phyloP scores from a whole-genome alignment of 2,797 vertebrate species.

The Hydrolagus colliei region DNA sequence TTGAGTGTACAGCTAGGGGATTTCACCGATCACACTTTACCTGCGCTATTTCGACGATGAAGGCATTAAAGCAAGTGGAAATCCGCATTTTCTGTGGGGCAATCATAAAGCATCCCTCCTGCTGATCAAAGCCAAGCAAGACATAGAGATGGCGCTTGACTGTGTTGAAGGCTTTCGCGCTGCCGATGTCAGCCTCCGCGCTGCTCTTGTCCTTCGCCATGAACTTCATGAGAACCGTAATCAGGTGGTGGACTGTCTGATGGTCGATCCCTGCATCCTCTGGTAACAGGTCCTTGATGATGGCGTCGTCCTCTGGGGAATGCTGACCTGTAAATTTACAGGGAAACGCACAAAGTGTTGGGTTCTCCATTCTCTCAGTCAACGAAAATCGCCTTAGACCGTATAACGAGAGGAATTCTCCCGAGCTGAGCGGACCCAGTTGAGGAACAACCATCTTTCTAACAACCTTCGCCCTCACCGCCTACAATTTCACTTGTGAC shows the following conservation, averaged over 20 bases:
- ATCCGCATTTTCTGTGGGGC: slow-evolving; percentile 96
- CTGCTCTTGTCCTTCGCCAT: slow-evolving; percentile 97
- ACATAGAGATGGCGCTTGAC: slow-evolving; percentile 94
- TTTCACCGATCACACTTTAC: slow-evolving; percentile 51
- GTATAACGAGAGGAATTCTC: neutral
- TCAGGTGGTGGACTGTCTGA: slow-evolving; percentile 95
- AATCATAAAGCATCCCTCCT: slow-evolving; percentile 98
- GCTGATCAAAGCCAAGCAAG: slow-evolving; percentile 88
- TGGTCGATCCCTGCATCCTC: slow-evolving; percentile 94
- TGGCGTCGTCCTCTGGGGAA: slow-evolving; percentile 77
- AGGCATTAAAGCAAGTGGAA: slow-evolving; percentile 94
- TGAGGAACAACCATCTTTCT: neutral
- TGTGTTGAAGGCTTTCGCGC: slow-evolving; percentile 94
- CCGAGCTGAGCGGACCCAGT: neutral
- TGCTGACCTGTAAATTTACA: slow-evolving; percentile 58
- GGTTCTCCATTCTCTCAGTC: neutral
- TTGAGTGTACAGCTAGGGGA: too few species aligned
- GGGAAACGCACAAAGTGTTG: neutral
- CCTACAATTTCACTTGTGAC: neutral
- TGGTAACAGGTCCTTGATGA: slow-evolving; percentile 85
- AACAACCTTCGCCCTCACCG: neutral
- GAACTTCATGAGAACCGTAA: slow-evolving; percentile 97
- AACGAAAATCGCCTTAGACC: neutral
- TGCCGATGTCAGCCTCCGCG: slow-evolving; percentile 87
- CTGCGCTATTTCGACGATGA: slow-evolving; percentile 93